These are phyloP conservation scores for Oscheius sp. DNA, from an alignment of 2,888 invertebrate species.

Conservation along the genomic window DNA sequence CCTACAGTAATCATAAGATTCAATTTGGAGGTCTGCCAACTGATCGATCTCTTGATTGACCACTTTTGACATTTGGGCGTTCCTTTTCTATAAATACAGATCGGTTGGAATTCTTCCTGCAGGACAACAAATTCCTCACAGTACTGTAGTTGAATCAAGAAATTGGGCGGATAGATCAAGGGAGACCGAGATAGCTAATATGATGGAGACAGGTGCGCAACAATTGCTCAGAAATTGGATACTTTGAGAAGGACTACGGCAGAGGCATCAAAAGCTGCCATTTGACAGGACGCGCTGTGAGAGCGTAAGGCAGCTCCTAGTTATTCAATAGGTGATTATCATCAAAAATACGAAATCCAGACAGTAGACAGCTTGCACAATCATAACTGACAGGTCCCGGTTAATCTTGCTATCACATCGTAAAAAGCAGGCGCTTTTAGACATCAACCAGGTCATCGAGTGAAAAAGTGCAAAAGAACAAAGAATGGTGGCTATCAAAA, in stretches of 20 bases:
- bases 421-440: too few species aligned
- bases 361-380: too few species aligned
- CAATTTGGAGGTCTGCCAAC: conserved; percentile 3
- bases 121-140: not conserved
- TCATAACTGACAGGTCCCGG: too few species aligned
- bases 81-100: conserved; percentile 12
- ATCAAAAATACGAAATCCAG: too few species aligned
- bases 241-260: conserved; percentile 5
- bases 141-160: not conserved
- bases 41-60: conserved; percentile 6
- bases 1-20: not conserved
- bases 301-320: not conserved
- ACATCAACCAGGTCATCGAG: too few species aligned
- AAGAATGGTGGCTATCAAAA: too few species aligned
- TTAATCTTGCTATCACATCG: too few species aligned
- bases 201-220: conserved; percentile 26
- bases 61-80: conserved; percentile 22
- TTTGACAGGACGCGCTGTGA: too few species aligned
- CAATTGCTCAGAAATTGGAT: conserved; percentile 34
- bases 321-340: not conserved
- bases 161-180: not conserved
- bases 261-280: conserved; percentile 13
- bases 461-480: too few species aligned
- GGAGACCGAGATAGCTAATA: not conserved
- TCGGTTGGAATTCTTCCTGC: not conserved